A percentile compares a stretch with the other conserved stretches of the same genome.
Conservation (phyloP, 2,888 invertebrate genomes). For the Elegia similella region DNA sequence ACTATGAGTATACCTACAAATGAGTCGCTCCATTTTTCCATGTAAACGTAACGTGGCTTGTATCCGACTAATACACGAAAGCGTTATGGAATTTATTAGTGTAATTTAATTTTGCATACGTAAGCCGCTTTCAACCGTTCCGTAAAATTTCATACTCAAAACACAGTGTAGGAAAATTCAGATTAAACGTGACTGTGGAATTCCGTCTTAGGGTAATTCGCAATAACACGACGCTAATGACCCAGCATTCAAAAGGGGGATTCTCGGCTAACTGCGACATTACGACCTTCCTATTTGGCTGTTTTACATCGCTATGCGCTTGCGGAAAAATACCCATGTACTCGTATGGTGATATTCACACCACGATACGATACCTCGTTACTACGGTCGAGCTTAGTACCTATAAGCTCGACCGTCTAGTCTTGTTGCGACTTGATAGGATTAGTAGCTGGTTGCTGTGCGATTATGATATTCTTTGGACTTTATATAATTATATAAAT, state of each 20-base stretch:
- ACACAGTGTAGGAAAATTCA: conserved; percentile 59
- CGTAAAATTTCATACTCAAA: conserved; percentile 45
- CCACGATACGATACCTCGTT: too few relatives aligned
- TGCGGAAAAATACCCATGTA: conserved; percentile 56
- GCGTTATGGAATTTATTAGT: conserved; percentile 40
- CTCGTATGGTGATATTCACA: too few relatives aligned
- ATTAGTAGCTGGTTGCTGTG: too few relatives aligned
- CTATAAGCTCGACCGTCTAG: too few relatives aligned
- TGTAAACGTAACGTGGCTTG: conserved; percentile 23
- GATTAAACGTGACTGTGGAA: conserved; percentile 61
- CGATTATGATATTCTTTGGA: too few relatives aligned
- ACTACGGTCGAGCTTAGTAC: too few relatives aligned
- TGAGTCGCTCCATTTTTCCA: background rate
- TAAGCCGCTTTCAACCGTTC: conserved; percentile 40
- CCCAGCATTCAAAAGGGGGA: conserved; percentile 72
- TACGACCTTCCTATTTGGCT: conserved; percentile 78
- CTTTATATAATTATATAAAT: too few relatives aligned
- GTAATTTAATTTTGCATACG: conserved; percentile 51
- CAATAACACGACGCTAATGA: conserved; percentile 78
- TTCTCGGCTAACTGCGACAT: conserved; percentile 75
- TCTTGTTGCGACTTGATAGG: too few relatives aligned
- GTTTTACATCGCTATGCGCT: conserved; percentile 75
- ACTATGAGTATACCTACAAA: background rate
- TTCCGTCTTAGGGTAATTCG: conserved; percentile 62
- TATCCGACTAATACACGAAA: conserved; percentile 34